Conservation (phyloP, 2,888 invertebrate species). For the Orchesella flavescens region DNA sequence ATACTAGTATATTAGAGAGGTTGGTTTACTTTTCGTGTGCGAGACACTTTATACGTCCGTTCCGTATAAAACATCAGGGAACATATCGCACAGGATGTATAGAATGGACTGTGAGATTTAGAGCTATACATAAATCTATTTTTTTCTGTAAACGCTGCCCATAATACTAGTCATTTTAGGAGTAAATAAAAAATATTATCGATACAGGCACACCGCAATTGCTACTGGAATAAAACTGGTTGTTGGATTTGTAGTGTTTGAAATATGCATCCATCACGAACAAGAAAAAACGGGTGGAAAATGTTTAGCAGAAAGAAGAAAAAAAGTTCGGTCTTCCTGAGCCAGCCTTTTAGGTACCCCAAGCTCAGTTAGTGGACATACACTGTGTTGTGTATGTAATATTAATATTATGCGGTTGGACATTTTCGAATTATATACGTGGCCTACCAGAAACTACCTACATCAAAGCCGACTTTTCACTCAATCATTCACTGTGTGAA, state of each 20-base stretch:
- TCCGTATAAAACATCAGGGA: too few species aligned
- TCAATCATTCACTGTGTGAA: conserved; percentile 51
- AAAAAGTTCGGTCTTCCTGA: neutral
- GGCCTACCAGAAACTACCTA: neutral
- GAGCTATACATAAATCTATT: neutral
- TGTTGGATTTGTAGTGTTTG: neutral
- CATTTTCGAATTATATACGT: neutral
- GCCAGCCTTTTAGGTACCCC: neutral
- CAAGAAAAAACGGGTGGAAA: neutral
- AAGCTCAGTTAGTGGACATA: too few species aligned
- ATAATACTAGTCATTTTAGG: conserved; percentile 28
- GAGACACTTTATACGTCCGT: neutral
- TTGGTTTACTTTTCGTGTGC: conserved; percentile 1
- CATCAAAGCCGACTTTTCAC: conserved; percentile 20
- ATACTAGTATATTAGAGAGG: neutral
- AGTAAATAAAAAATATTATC: conserved; percentile 13
- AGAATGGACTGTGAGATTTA: neutral
- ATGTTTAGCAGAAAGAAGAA: neutral
- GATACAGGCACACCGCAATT: neutral
- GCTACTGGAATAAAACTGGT: neutral
- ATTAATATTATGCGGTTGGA: too few species aligned
- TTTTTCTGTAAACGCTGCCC: conserved; percentile 10
- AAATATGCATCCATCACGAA: conserved; percentile 13
- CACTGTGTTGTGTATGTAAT: too few species aligned
- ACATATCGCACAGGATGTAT: too few species aligned